These are phyloP conservation scores for Phortica okadai DNA, from an alignment of 2,888 invertebrate genomes.

Conservation along the genomic window DNA sequence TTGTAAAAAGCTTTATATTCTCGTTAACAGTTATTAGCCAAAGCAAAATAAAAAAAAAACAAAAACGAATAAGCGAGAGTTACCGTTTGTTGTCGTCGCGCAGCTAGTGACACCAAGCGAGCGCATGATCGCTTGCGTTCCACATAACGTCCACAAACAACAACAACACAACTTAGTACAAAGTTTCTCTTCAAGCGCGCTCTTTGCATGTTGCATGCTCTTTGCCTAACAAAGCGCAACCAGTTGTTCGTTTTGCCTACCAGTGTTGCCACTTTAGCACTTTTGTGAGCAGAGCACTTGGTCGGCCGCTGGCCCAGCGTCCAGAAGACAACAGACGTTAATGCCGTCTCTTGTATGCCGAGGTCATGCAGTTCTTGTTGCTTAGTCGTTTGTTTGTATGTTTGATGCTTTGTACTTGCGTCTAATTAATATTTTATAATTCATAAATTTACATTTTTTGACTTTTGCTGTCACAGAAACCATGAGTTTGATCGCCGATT, in stretches of 20 bases:
- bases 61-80: conserved; percentile 30
- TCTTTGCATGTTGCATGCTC: conserved; percentile 8
- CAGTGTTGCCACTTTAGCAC: conserved; percentile 25
- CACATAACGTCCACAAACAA: conserved; percentile 14
- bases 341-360: conserved; percentile 64
- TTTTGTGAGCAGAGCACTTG: conserved; percentile 12
- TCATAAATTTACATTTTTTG: conserved; percentile 40
- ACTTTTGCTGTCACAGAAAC: conserved; percentile 21
- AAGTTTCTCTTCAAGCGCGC: background rate
- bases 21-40: conserved; percentile 29
- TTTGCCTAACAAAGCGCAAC: background rate
- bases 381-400: conserved; percentile 30
- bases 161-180: background rate
- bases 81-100: conserved; percentile 24
- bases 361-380: conserved; percentile 60
- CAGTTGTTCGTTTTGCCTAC: conserved; percentile 48
- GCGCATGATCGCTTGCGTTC: conserved; percentile 28
- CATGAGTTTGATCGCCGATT: conserved; percentile 66
- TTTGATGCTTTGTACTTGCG: conserved; percentile 52
- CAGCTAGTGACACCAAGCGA: background rate
- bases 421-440: conserved; percentile 64
- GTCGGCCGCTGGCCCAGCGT: conserved; percentile 54
- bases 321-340: conserved; percentile 45
- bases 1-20: conserved; percentile 14
- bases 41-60: conserved; percentile 41